Base-by-base conservation (phyloP, 2,888 invertebrate genomes). In the Adelphocoris suturalis region DNA sequence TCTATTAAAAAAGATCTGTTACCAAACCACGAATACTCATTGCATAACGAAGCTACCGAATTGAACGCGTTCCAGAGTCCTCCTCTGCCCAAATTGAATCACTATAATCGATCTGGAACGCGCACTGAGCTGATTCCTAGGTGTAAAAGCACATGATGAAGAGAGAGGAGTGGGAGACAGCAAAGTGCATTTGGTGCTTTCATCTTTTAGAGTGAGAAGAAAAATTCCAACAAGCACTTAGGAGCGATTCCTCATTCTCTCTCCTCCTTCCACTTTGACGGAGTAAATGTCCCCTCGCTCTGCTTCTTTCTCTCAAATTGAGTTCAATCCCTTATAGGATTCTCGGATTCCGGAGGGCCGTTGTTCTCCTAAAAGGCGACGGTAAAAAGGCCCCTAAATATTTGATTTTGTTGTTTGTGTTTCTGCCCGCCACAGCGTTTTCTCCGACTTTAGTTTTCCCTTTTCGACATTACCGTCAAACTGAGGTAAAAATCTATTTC, bases 341-440 rank as follows among this genome's bases (percentile, higher is more conserved):
- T 61, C 85, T 14, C 78, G 46, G 78, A 47, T 47, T 78, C 47
- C 46, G 46, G 37, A 78, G 46, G 85, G 85, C 85, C 46, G 85
- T 85, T 85, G 85, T 85, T 85, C 85, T 85, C 85, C 85, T 85
- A 85, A 85, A 85, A 85, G 85, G 85, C 85, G 85, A 85, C 85
- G 85, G 85, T 85, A 85, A 85, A 85, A 85, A 85, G 85, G 85
- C 61, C 27, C 61, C 85, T 85, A 57, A 85, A 85, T 85, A 85
- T 85, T 85, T 85, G 57, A 85, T 85, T 85, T 28, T 52, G 16
- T 52, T 82, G 82, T 82, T 82, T 82, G 80, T 80, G 80, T 80
- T 80, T 46, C 80, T 19, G 19, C 37, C 48, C 37, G 80, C 80
- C 48, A 12, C 37, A 80, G 5, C 80, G 48, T 80, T 80, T 80